Percentiles rank a stretch among this genome's conserved stretches.
Evolutionary conservation across 2,888 invertebrate genomes (phyloP).

Genomic region (Drosophila infuscata): DNA sequence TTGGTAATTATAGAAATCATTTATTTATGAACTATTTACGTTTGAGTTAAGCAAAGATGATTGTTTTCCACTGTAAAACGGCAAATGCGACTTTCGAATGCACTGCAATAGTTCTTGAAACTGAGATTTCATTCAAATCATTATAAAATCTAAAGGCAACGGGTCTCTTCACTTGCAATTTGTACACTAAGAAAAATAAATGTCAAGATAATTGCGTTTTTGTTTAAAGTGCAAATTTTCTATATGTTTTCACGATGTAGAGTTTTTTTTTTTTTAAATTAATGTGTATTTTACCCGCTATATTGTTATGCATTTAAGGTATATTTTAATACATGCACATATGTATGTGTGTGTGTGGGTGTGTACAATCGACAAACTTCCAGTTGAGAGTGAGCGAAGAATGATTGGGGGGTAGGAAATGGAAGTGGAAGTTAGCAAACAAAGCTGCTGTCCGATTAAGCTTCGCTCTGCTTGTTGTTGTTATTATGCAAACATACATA

Average conservation of each 20-base stretch:
- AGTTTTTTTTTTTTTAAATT: background rate
- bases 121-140: background rate
- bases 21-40: conserved; percentile 69
- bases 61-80: conserved; percentile 8
- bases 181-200: background rate
- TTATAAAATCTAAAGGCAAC: background rate
- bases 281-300: background rate
- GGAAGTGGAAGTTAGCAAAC: background rate
- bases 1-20: conserved; percentile 65
- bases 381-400: conserved; percentile 16
- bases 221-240: background rate
- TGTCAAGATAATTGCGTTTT: background rate
- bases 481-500: conserved; percentile 17
- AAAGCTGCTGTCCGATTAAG: conserved; percentile 37
- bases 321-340: background rate
- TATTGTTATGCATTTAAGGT: background rate
- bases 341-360: background rate
- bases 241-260: background rate
- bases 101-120: background rate
- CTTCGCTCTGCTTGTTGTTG: conserved; percentile 33
- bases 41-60: conserved; percentile 53
- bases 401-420: background rate
- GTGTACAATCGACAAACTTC: conserved; percentile 2
- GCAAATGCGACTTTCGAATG: conserved; percentile 13
- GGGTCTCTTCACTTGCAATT: background rate